Conservation (phyloP, 2,113 vertebrate species). For the Rhinogobius similis region DNA sequence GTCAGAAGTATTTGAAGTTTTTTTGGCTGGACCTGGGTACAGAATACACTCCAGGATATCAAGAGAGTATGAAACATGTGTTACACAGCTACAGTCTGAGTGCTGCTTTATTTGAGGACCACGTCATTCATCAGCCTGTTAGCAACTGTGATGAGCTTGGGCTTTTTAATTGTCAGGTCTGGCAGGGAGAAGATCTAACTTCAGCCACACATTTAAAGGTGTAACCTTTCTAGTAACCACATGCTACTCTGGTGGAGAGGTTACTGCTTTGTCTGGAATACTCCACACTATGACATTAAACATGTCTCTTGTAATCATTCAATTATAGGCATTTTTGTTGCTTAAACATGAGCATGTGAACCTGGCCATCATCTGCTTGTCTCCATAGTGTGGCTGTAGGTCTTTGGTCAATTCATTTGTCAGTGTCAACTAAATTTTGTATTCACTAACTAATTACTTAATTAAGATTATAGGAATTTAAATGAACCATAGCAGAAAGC, state of each 20-base stretch:
- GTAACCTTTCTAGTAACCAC: too few relatives aligned
- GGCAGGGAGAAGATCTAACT: background rate
- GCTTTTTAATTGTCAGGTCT: background rate
- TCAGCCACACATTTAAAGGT: background rate
- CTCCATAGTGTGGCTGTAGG: too few relatives aligned
- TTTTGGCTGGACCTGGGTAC: constrained; percentile 15
- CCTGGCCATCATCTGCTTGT: too few relatives aligned
- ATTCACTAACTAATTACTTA: too few relatives aligned
- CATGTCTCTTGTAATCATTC: background rate
- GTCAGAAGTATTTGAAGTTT: constrained; percentile 12
- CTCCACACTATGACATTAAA: too few relatives aligned
- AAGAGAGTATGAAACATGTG: constrained; percentile 31
- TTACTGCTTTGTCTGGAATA: too few relatives aligned
- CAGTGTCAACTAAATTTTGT: too few relatives aligned
- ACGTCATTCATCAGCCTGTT: background rate
- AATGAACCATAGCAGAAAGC: too few relatives aligned
- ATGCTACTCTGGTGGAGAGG: too few relatives aligned
- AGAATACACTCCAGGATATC: constrained; percentile 6
- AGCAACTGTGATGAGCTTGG: background rate
- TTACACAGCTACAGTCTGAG: constrained; percentile 44
- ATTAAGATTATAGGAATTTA: too few relatives aligned
- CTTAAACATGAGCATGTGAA: too few relatives aligned
- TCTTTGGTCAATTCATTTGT: too few relatives aligned
- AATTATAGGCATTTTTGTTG: background rate
- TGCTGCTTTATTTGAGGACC: constrained; percentile 9